These are phyloP conservation scores for Plebejus argus DNA, from an alignment of 2,888 invertebrate species.

Conservation along the genomic window DNA sequence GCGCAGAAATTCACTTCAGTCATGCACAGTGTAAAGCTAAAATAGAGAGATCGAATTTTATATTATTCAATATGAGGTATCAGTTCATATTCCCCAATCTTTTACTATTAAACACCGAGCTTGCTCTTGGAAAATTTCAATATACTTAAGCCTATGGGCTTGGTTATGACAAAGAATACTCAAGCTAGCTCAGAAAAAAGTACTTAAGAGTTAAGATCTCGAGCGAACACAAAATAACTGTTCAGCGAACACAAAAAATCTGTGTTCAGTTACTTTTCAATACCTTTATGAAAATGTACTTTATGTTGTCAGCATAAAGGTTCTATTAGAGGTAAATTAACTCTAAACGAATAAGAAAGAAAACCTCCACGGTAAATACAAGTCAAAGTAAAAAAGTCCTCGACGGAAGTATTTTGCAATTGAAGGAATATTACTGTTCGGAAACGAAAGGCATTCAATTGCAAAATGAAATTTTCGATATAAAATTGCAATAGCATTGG, in stretches of 20 bases:
- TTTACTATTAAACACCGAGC: too few relatives aligned
- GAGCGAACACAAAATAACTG: neutral
- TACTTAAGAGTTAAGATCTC: neutral
- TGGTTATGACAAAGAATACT: too few relatives aligned
- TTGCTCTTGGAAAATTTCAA: too few relatives aligned
- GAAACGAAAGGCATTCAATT: slow-evolving; percentile 18
- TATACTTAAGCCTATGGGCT: too few relatives aligned
- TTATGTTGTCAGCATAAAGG: neutral
- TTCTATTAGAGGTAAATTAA: neutral
- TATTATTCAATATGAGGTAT: neutral
- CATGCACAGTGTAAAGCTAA: too few relatives aligned
- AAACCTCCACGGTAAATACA: neutral
- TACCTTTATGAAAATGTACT: neutral
- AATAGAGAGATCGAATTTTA: too few relatives aligned
- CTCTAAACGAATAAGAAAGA: neutral
- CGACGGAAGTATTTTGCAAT: neutral
- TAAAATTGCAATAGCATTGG: neutral
- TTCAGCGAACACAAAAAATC: neutral
- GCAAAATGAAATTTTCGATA: slow-evolving; percentile 1
- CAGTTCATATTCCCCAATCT: neutral
- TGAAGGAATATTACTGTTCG: slow-evolving; percentile 20
- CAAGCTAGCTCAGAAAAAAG: too few relatives aligned
- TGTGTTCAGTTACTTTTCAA: neutral
- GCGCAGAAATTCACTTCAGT: too few relatives aligned
- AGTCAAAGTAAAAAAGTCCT: slow-evolving; percentile 1